Conservation (phyloP, 2,888 invertebrate species). For the Heliconius hortense region DNA sequence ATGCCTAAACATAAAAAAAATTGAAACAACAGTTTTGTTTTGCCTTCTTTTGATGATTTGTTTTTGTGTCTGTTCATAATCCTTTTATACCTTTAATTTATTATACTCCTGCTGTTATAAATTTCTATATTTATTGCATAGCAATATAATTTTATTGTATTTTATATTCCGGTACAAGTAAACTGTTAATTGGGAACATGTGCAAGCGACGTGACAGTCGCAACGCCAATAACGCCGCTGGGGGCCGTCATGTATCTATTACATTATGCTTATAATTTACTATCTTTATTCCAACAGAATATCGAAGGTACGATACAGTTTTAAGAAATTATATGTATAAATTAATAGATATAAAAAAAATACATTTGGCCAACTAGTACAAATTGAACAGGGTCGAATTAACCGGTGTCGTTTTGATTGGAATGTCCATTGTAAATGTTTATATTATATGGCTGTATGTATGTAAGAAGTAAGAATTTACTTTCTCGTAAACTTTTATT, state of each 20-base stretch:
- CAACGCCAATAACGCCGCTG: conserved; percentile 31
- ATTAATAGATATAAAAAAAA: not conserved
- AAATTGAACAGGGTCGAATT: conserved; percentile 11
- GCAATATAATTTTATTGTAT: not conserved
- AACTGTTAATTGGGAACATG: conserved; percentile 28
- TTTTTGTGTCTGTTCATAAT: too few species aligned
- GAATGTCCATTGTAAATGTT: not conserved
- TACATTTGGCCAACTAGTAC: conserved; percentile 9
- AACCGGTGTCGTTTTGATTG: conserved; percentile 1
- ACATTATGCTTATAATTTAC: conserved; percentile 17
- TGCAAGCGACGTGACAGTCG: conserved; percentile 27
- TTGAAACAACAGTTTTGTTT: not conserved
- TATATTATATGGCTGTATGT: too few species aligned
- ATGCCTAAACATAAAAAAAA: too few species aligned
- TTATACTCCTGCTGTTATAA: not conserved
- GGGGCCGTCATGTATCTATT: conserved; percentile 28
- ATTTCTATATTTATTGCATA: not conserved
- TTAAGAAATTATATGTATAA: conserved; percentile 1
- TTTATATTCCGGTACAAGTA: conserved; percentile 6
- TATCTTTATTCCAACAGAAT: not conserved
- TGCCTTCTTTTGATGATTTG: not conserved
- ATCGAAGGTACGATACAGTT: not conserved
- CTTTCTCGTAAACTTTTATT: not conserved
- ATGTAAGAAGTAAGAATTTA: not conserved
- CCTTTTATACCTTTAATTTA: not conserved